phyloP scores from a whole-genome alignment of 2,113 vertebrate species.

The rabbit (Oryctolagus cuniculus) region mOryCun1.1 NC_091440.1:57553001-57553500 shows the following conservation, averaged over 20 bases:
- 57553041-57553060: constrained; percentile 25
- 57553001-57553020: constrained; percentile 55
- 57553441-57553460: neutral
- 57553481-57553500: rapidly evolving
- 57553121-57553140: neutral
- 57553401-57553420: neutral
- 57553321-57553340: rapidly evolving
- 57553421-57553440: neutral
- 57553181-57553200: neutral
- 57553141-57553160: constrained; percentile 53
- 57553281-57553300: neutral
- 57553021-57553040: constrained; percentile 72
- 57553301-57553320: neutral
- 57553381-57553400: neutral
- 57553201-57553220: neutral
- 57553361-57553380: too few relatives aligned
- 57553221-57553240: rapidly evolving
- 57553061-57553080: constrained; percentile 66
- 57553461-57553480: neutral
- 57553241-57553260: neutral
- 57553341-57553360: neutral
- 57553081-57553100: constrained; percentile 61
- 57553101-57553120: constrained; percentile 1
- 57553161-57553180: constrained; percentile 57
- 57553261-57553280: neutral